phyloP scores from a whole-genome alignment of 2,888 invertebrate species.

The Noctua fimbriata region DNA sequence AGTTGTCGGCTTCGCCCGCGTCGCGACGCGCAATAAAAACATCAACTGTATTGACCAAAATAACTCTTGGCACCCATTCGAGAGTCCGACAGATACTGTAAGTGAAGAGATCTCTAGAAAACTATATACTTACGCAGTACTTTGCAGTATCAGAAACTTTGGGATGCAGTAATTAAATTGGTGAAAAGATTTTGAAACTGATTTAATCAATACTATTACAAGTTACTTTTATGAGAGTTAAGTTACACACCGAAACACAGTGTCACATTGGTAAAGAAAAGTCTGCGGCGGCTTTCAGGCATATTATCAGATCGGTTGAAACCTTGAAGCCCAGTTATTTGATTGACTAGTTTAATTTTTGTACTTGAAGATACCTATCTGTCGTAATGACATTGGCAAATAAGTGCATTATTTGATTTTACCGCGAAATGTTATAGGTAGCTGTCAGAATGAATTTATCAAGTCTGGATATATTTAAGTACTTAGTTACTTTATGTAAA shows the following conservation, averaged over 20 bases:
- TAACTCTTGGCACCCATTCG: slow-evolving; percentile 89
- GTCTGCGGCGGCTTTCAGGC: not conserved
- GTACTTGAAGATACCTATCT: not conserved
- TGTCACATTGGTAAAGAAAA: not conserved
- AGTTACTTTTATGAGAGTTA: slow-evolving; percentile 2
- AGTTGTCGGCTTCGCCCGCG: slow-evolving; percentile 79
- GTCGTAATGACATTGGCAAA: not conserved
- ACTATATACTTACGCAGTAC: slow-evolving; percentile 62
- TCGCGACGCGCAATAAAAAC: slow-evolving; percentile 89
- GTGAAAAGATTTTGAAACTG: slow-evolving; percentile 1
- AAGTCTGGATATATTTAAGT: not conserved
- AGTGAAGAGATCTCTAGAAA: slow-evolving; percentile 81
- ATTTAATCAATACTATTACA: not conserved
- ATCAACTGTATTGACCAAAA: slow-evolving; percentile 89
- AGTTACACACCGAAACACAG: slow-evolving; percentile 2
- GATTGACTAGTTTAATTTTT: not conserved
- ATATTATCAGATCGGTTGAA: not conserved
- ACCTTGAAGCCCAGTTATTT: not conserved
- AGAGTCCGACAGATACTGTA: slow-evolving; percentile 84
- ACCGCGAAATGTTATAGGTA: slow-evolving; percentile 9
- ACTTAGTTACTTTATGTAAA: not conserved
- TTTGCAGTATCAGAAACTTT: slow-evolving; percentile 50
- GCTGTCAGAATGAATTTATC: not conserved
- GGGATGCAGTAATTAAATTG: not conserved
- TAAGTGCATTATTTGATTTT: slow-evolving; percentile 12